Conservation (phyloP, 2,888 invertebrate genomes). For the Clusia tigrina region DNA sequence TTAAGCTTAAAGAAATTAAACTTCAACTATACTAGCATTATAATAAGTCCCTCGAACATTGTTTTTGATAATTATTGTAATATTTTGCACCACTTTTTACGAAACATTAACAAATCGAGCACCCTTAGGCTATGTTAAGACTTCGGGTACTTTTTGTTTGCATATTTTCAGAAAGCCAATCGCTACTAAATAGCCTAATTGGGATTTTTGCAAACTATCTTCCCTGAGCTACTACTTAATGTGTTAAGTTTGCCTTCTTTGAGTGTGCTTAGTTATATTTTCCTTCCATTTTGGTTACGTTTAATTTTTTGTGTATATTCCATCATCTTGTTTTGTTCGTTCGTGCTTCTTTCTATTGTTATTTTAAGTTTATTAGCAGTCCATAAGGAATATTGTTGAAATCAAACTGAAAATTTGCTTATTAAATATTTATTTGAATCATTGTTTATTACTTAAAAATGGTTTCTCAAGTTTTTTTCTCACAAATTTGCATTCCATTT, state of each 20-base stretch:
- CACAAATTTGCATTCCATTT: too few species aligned
- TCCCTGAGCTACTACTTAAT: background rate
- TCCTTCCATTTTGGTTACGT: background rate
- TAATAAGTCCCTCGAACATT: constrained; percentile 2
- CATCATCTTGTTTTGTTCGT: background rate
- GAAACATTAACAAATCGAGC: constrained; percentile 4
- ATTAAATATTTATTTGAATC: too few species aligned
- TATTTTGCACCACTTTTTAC: constrained; percentile 16
- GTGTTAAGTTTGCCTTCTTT: constrained; percentile 9
- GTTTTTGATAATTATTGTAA: background rate
- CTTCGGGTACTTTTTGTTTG: background rate
- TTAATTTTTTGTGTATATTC: background rate
- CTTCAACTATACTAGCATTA: too few species aligned
- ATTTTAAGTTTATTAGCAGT: constrained; percentile 19
- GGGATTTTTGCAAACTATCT: constrained; percentile 16
- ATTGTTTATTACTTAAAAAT: too few species aligned
- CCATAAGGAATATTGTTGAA: too few species aligned
- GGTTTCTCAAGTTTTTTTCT: too few species aligned
- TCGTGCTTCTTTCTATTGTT: constrained; percentile 17
- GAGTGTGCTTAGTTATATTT: constrained; percentile 20
- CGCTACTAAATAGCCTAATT: background rate
- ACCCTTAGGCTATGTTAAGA: background rate
- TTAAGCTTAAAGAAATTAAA: background rate
- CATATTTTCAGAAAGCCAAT: background rate
- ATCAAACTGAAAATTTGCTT: too few species aligned